Evolutionary conservation across 2,888 invertebrate genomes (phyloP), one percentile per base, ranked within the genome.

Genomic region (Formica aserva): DNA sequence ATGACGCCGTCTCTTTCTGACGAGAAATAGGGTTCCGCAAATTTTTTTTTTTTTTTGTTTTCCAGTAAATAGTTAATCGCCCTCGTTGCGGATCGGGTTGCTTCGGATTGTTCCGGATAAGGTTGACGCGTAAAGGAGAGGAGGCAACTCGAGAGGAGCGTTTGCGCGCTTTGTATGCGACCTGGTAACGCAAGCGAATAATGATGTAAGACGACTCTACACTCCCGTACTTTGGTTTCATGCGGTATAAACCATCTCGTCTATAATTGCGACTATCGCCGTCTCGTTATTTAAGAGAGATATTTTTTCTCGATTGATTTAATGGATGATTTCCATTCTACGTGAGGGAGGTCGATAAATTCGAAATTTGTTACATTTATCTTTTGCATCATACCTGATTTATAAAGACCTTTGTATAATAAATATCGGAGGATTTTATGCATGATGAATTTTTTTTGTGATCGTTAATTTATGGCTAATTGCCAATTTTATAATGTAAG

Each of bases 181-280:
- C 90, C 90, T 81, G 89, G 94, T 93, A 94, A 93, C 85, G 87
- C 86, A 92, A 94, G 93, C 88, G 93, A 92, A 93, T 94, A 94
- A 94, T 94, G 92, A 89, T 76, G 94, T 91, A 94, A 94, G 89
- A 88, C 88, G 93, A 94, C 91, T 91, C 88, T 86, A 83, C 86
- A 83, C 87, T 91, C 82, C 85, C 55, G 86, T 89, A 85, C 92
- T 94, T 92, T 84, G 89, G 92, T 93, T 94, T 92, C 94, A 86
- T 87, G 74, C 87, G 87, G 83, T 91, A 91, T 89, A 91, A 52
- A 90, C 88, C 89, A 87, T 67, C 83, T 85, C 86, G 82, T 52
- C 85, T 91, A 32, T 6, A 92, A 92, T 92, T 91, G 88, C 84
- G 77, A 90, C 62, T 76, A 84, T 77, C 60, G 48, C 62, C 65